A percentile compares a stretch with the other conserved stretches of the same genome.
Conservation (phyloP, 64 coral and sea anemone species). For the Stichodactyla helianthus region DNA sequence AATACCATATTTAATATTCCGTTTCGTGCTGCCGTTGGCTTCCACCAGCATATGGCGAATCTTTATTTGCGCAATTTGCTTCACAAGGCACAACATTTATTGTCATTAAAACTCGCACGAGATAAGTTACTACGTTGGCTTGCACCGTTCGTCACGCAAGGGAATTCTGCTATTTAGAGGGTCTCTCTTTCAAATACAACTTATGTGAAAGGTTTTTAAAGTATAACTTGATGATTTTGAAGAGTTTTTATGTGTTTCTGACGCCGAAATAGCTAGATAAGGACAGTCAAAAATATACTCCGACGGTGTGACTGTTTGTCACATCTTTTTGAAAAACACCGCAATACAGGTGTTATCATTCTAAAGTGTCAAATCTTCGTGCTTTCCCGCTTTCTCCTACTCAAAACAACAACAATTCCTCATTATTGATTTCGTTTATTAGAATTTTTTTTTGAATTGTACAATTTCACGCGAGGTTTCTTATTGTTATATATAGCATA, state of each 20-base stretch:
- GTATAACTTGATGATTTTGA: neutral
- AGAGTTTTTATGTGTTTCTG: neutral
- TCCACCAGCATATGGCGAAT: neutral
- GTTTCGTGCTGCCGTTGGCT: neutral
- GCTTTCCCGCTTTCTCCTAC: neutral
- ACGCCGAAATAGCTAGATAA: neutral
- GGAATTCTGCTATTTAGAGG: neutral
- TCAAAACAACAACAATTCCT: neutral
- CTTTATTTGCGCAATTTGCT: neutral
- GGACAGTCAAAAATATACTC: too few relatives aligned
- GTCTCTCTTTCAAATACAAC: neutral
- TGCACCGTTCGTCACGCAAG: neutral
- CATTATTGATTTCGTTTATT: neutral
- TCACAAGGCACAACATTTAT: neutral
- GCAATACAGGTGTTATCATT: neutral
- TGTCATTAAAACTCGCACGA: neutral
- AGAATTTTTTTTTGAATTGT: neutral
- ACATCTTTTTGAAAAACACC: neutral
- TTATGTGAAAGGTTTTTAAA: neutral
- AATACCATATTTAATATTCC: neutral
- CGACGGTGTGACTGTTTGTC: neutral
- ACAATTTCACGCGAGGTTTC: neutral
- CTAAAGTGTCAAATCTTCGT: neutral
- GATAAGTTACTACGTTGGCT: neutral
- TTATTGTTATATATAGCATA: neutral